phyloP scores from a whole-genome alignment of 2,888 invertebrate species.

The Tubulanus polymorphus region DNA sequence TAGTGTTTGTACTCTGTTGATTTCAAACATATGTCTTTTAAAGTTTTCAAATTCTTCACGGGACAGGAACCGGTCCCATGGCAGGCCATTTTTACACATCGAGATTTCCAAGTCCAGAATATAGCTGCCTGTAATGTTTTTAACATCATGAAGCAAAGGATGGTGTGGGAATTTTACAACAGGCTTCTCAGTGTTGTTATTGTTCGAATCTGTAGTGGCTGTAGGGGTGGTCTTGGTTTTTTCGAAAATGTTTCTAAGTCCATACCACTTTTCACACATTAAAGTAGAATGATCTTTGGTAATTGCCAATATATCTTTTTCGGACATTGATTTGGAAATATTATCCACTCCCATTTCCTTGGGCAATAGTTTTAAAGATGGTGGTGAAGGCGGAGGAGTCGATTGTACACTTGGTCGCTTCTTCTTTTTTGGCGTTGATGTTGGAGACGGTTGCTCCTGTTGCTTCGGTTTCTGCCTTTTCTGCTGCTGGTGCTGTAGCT shows the following conservation, averaged over 20 bases:
- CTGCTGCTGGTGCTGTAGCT: neutral
- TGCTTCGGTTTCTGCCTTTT: neutral
- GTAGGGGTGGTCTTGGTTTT: neutral
- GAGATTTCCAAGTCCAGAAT: neutral
- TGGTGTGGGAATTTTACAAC: neutral
- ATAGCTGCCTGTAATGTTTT: neutral
- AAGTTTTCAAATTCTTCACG: neutral
- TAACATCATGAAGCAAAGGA: neutral
- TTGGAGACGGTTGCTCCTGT: neutral
- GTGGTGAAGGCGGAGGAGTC: neutral
- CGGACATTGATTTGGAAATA: neutral
- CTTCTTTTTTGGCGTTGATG: neutral
- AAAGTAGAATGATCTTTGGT: neutral
- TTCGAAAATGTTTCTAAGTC: neutral
- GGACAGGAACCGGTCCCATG: neutral
- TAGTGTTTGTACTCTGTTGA: neutral
- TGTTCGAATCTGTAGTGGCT: neutral
- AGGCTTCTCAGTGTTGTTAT: neutral
- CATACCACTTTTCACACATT: neutral
- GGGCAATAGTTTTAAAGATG: neutral
- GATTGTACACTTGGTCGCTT: neutral
- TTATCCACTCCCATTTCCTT: neutral
- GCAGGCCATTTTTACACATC: neutral
- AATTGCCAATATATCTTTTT: neutral
- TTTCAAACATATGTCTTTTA: neutral